Evolutionary conservation across 2,797 vertebrate genomes (phyloP).

Genomic region (Adelosebastes latens): DNA sequence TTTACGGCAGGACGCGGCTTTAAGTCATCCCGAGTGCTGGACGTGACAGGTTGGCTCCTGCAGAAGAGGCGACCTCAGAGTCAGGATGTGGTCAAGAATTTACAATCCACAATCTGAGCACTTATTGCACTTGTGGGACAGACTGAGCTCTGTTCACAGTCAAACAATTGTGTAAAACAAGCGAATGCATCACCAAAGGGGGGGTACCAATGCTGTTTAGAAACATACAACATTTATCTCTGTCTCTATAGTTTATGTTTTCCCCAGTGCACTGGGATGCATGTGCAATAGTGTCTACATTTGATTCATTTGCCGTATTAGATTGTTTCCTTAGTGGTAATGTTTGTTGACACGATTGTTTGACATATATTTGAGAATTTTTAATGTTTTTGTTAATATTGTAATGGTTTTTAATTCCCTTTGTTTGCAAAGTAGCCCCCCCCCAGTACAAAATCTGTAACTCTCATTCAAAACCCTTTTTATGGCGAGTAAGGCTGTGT

Average conservation of each 20-base stretch:
- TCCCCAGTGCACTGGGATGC: background rate
- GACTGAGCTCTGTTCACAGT: constrained; percentile 1
- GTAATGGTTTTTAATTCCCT: background rate
- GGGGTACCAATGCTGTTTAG: background rate
- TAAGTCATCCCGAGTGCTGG: constrained; percentile 43
- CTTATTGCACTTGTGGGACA: constrained; percentile 28
- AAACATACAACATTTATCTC: background rate
- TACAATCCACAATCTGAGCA: constrained; percentile 16
- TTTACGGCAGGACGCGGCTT: constrained; percentile 51
- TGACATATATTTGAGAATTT: background rate
- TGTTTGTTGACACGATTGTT: background rate
- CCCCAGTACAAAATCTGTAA: background rate
- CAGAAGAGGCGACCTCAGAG: constrained; percentile 40
- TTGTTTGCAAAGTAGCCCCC: background rate
- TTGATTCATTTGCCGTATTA: background rate
- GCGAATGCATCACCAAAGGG: background rate
- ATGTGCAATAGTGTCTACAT: background rate
- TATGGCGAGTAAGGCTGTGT: background rate
- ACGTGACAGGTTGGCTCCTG: constrained; percentile 42
- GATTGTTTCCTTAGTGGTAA: background rate
- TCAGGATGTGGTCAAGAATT: constrained; percentile 56
- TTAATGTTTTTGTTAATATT: background rate
- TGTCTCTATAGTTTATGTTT: background rate
- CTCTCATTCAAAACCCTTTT: background rate
- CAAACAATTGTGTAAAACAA: background rate